phyloP scores from a whole-genome alignment of 2,797 vertebrate genomes.

The Sternarchorhynchus goeldii region DNA sequence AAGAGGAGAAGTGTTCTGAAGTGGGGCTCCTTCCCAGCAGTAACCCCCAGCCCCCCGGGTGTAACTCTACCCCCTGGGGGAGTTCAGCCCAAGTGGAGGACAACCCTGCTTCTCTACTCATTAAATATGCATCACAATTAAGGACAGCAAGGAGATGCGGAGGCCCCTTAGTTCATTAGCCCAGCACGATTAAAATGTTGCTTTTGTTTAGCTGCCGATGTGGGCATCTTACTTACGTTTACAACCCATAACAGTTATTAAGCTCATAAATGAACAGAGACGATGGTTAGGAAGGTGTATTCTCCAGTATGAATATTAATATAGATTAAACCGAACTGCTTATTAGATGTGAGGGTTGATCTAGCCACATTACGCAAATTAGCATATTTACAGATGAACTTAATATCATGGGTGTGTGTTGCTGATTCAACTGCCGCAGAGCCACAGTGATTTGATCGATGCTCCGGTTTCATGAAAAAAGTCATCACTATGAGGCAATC shows the following conservation, averaged over 20 bases:
- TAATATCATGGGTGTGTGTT: slow-evolving; percentile 9
- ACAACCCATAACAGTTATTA: neutral
- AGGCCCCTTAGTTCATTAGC: slow-evolving; percentile 49
- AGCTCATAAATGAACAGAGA: slow-evolving; percentile 21
- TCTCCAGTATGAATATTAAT: neutral
- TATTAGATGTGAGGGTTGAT: neutral
- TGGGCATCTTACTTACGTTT: slow-evolving; percentile 4
- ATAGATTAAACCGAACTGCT: neutral
- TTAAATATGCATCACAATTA: slow-evolving; percentile 60
- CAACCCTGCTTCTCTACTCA: slow-evolving; percentile 51
- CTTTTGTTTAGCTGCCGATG: slow-evolving; percentile 30
- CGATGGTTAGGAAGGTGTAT: slow-evolving; percentile 3
- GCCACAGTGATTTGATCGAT: slow-evolving; percentile 16
- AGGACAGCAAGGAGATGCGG: slow-evolving; percentile 16
- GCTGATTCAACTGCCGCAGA: slow-evolving; percentile 17
- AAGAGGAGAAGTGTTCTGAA: slow-evolving; percentile 29
- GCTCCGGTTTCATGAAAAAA: slow-evolving; percentile 25
- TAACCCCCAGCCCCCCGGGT: slow-evolving; percentile 37
- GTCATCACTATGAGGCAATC: slow-evolving; percentile 31
- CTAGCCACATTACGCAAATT: slow-evolving; percentile 3
- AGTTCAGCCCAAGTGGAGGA: slow-evolving; percentile 38
- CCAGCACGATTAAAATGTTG: slow-evolving; percentile 34
- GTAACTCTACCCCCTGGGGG: slow-evolving; percentile 54
- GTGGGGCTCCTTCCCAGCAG: neutral
- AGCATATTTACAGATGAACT: slow-evolving; percentile 3